Evolutionary conservation across 2,888 invertebrate species (phyloP), one percentile per base, ranked within the genome.

Genomic region (Cerceris ruficornis): DNA sequence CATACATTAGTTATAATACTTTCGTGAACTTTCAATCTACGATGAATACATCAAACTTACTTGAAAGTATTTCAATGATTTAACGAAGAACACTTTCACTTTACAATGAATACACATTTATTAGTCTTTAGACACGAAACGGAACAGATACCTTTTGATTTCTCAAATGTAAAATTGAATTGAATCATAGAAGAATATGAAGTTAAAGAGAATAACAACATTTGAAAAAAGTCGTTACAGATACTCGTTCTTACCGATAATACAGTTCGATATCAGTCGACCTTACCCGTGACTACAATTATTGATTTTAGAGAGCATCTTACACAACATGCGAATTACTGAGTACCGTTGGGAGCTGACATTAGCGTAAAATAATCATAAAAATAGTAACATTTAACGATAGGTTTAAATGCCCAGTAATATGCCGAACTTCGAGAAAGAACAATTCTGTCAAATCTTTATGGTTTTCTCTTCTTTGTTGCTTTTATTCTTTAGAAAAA

Each of bases 231-330:
- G 46, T 61, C 59, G 13, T 49, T 57, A 17, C 50, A 59, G 41
- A 14, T 15, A 49, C 11, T 43, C 39, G 49, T 49, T 43, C 39
- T 58, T 42, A 76, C 79, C 85, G 84, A 75, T 85, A 85, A 85
- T 77, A 52, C 65, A 85, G 74, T 17, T 70, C 54, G 39, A 62
- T 52, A 65, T 70, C 69, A 69, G 65, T 74, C 83, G 79, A 85
- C 87, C 72, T 90, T 89, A 90, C 86, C 90, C 82, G 83, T 85
- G 71, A 81, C 70, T 54, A 64, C 61, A 66, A 71, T 77, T 90
- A 90, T 90, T 90, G 90, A 90, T 90, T 83, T 62, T 66, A 58
- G 55, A 9, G 42, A 43, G 61, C 60, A 69, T 58, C 66, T 69
- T 70, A 70, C 65, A 67, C 67, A 69, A 72, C 82, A 62, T 76